Evolutionary conservation across 92 coral and sea anemone genomes (phyloP).

Genomic region (Siderastrea radians): DNA sequence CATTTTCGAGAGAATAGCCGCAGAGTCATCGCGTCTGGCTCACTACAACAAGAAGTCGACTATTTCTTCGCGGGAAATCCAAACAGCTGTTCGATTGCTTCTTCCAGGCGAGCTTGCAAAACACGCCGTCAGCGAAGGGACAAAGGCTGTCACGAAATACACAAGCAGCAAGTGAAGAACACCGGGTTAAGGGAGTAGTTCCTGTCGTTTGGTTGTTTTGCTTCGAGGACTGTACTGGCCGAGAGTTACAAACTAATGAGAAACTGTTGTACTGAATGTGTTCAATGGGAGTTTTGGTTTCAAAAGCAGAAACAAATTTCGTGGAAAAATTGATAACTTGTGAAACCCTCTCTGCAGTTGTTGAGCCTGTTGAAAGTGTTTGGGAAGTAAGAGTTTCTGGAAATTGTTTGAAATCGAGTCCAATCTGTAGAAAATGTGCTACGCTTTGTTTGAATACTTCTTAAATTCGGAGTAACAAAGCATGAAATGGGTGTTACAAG

Average conservation of each 20-base stretch:
- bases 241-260: neutral
- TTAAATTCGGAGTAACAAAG: too few relatives aligned
- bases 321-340: too few relatives aligned
- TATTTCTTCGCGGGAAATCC: conserved; percentile 65
- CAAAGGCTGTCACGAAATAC: conserved; percentile 59
- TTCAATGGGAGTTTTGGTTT: too few relatives aligned
- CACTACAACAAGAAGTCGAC: conserved; percentile 55
- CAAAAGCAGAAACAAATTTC: too few relatives aligned
- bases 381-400: too few relatives aligned
- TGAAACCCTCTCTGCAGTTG: too few relatives aligned
- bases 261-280: too few relatives aligned
- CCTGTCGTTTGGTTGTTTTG: neutral
- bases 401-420: too few relatives aligned
- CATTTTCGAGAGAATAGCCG: conserved; percentile 62
- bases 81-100: conserved; percentile 57
- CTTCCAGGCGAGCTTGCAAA: conserved; percentile 61
- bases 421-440: too few relatives aligned
- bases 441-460: too few relatives aligned
- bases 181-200: neutral
- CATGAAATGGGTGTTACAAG: too few relatives aligned
- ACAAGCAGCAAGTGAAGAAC: conserved; percentile 46
- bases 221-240: neutral
- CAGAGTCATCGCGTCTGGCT: conserved; percentile 53
- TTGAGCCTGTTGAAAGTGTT: too few relatives aligned
- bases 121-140: conserved; percentile 65